These are phyloP conservation scores for Myiothlypis coronata DNA, from an alignment of 2,797 vertebrate species.

Conservation along the genomic window DNA sequence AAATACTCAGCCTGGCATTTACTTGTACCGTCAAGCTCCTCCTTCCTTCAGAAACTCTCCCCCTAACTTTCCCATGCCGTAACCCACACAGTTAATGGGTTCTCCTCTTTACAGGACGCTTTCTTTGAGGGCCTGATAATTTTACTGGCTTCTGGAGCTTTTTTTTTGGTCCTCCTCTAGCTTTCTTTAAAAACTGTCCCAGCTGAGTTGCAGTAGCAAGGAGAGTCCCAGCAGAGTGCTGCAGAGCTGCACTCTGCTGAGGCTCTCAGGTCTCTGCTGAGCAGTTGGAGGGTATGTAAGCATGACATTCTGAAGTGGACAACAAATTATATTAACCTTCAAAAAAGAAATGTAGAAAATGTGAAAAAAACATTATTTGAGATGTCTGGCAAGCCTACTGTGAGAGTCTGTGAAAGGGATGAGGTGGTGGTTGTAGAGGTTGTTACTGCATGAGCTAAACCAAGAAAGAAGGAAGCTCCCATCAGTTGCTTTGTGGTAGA, in stretches of 20 bases:
- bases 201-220: background rate
- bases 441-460: background rate
- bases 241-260: background rate
- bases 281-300: background rate
- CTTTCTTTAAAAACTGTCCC: background rate
- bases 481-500: background rate
- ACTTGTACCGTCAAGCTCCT: background rate
- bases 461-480: background rate
- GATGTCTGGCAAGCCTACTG: background rate
- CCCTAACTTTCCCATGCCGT: background rate
- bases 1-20: background rate
- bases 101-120: background rate
- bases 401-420: background rate
- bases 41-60: background rate
- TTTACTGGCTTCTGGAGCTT: background rate
- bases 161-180: background rate
- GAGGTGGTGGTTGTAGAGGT: background rate
- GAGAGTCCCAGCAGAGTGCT: background rate
- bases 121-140: background rate
- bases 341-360: background rate
- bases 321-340: background rate
- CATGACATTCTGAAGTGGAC: background rate
- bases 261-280: background rate
- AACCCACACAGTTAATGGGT: accelerated
- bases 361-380: background rate